A percentile compares a stretch with the other conserved stretches of the same genome.
These are phyloP conservation scores for Hippocampus comes DNA, from an alignment of 2,113 vertebrate species.

Conservation along the genomic window DNA sequence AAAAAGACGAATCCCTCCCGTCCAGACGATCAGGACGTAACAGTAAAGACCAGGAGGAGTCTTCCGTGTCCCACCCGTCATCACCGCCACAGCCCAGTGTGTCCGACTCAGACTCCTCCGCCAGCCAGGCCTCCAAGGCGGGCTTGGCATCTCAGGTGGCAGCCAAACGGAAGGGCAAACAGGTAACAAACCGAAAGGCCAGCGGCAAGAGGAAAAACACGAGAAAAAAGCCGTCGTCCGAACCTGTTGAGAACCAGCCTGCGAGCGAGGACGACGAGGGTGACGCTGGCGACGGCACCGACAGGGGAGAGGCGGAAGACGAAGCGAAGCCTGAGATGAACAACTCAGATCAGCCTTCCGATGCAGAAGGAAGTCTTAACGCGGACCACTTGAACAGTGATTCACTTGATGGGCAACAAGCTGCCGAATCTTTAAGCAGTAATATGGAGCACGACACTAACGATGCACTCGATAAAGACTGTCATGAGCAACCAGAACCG, in stretches of 20 bases:
- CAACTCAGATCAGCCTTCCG: constrained; percentile 32
- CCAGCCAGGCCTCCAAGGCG: constrained; percentile 57
- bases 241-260: constrained; percentile 63
- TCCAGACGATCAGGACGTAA: constrained; percentile 82
- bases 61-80: constrained; percentile 65
- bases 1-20: constrained; percentile 72
- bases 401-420: constrained; percentile 22
- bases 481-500: constrained; percentile 11
- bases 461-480: constrained; percentile 26
- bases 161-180: constrained; percentile 77
- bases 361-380: constrained; percentile 26
- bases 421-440: constrained; percentile 6
- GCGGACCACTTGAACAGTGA: constrained; percentile 26
- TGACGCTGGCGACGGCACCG: constrained; percentile 6
- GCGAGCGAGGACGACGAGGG: constrained; percentile 63
- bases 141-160: constrained; percentile 42
- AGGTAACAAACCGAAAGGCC: constrained; percentile 69
- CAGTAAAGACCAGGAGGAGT: constrained; percentile 72
- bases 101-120: constrained; percentile 75
- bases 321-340: constrained; percentile 28
- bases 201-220: constrained; percentile 79
- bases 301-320: constrained; percentile 29
- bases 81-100: constrained; percentile 70
- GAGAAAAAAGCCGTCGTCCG: constrained; percentile 59
- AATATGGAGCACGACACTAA: constrained; percentile 26